Evolutionary conservation across 2,888 invertebrate genomes (phyloP).

Genomic region (Plusia festucae): DNA sequence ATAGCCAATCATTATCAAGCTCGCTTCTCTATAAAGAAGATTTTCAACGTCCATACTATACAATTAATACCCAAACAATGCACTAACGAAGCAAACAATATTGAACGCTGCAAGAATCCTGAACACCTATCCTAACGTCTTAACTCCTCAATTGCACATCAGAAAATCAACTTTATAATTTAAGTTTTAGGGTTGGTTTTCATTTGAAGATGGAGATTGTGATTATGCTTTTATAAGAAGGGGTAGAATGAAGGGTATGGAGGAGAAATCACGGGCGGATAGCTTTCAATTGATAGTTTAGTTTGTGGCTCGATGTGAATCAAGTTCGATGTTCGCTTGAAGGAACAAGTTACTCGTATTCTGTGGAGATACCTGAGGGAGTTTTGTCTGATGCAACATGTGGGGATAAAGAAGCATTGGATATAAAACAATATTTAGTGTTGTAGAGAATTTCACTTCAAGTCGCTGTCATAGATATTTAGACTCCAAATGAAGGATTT

Average conservation of each 20-base stretch:
- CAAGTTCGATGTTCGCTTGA: slow-evolving; percentile 60
- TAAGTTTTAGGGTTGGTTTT: slow-evolving; percentile 42
- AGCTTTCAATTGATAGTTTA: slow-evolving; percentile 80
- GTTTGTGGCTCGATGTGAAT: slow-evolving; percentile 75
- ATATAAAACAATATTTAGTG: not conserved
- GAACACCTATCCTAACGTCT: slow-evolving; percentile 47
- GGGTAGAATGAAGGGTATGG: slow-evolving; percentile 53
- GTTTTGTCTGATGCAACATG: slow-evolving; percentile 31
- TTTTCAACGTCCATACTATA: slow-evolving; percentile 45
- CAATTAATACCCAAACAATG: slow-evolving; percentile 63
- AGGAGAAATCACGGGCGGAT: slow-evolving; percentile 77
- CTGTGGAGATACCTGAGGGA: slow-evolving; percentile 21
- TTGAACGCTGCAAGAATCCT: slow-evolving; percentile 60
- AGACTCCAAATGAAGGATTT: too few relatives aligned
- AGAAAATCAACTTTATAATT: slow-evolving; percentile 48
- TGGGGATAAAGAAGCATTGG: slow-evolving; percentile 2
- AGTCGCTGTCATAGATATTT: too few relatives aligned
- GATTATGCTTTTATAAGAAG: slow-evolving; percentile 58
- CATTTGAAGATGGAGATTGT: slow-evolving; percentile 46
- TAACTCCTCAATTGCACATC: slow-evolving; percentile 39
- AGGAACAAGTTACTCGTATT: slow-evolving; percentile 34
- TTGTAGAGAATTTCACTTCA: too few relatives aligned
- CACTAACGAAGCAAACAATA: slow-evolving; percentile 75
- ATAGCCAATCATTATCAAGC: slow-evolving; percentile 42
- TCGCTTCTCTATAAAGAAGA: slow-evolving; percentile 41